Conservation (phyloP, 2,888 invertebrate species). For the Mermis nigrescens region DNA sequence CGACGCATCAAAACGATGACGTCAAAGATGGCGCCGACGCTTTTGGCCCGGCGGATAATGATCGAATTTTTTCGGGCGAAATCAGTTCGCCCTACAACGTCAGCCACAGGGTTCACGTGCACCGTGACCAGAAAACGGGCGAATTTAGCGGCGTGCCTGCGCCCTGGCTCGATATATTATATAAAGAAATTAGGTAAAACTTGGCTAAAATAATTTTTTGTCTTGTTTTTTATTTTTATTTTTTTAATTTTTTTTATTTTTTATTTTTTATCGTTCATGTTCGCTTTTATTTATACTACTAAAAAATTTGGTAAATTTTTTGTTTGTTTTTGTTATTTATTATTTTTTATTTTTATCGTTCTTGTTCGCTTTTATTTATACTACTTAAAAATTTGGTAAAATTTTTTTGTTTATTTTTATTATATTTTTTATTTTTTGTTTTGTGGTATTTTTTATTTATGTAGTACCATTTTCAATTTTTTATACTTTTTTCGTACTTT, state of each 20-base stretch:
- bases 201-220: no score
- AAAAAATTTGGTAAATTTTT: no score
- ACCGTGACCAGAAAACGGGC: conserved; percentile 59
- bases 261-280: no score
- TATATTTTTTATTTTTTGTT: no score
- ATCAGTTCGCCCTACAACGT: conserved; percentile 69
- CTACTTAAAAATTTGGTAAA: not conserved
- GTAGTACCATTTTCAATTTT: not conserved
- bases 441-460: not conserved
- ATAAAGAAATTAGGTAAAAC: conserved; percentile 39
- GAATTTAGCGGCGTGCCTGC: conserved; percentile 64
- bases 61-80: conserved; percentile 24
- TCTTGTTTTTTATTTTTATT: no score
- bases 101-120: conserved; percentile 65
- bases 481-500: conserved; percentile 1
- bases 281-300: no score
- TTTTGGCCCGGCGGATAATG: not conserved
- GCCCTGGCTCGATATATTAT: conserved; percentile 57
- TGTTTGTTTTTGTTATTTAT: no score
- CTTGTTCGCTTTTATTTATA: no score
- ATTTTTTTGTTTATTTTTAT: not conserved
- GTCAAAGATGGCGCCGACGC: not conserved
- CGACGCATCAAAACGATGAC: not conserved
- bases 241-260: no score
- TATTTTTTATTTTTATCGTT: no score